Conservation (phyloP, 2,113 vertebrate genomes). For the Varanus komodoensis region DNA sequence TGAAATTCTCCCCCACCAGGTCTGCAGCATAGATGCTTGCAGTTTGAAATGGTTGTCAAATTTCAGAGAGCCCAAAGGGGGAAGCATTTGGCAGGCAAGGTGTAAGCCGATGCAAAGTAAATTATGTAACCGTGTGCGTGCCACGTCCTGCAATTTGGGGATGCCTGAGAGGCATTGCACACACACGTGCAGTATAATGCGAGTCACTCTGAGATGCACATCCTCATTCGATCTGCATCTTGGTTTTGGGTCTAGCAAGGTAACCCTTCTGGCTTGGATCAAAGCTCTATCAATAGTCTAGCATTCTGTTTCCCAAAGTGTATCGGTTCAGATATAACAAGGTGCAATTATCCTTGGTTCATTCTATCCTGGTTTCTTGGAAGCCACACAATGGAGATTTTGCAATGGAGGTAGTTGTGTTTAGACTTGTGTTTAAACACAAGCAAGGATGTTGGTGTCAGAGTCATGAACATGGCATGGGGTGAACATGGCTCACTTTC, state of each 20-base stretch:
- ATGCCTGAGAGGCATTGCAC: background rate
- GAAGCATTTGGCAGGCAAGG: slow-evolving; percentile 37
- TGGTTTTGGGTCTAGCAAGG: too few species aligned
- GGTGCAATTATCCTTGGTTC: background rate
- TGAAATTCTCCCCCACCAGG: slow-evolving; percentile 1
- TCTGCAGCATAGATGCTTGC: slow-evolving; percentile 46
- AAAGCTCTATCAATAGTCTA: background rate
- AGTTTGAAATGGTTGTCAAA: slow-evolving; percentile 49
- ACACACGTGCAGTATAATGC: background rate
- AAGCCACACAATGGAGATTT: background rate
- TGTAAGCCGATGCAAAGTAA: background rate
- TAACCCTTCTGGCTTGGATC: background rate
- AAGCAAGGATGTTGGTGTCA: background rate
- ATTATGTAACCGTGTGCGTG: background rate
- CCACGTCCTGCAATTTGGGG: background rate
- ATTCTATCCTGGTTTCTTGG: background rate
- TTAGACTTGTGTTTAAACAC: too few species aligned
- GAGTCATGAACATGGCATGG: background rate
- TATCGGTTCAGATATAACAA: background rate
- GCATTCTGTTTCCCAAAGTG: background rate
- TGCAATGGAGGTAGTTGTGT: background rate
- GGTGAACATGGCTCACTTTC: background rate
- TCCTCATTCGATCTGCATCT: background rate
- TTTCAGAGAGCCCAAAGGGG: slow-evolving; percentile 35
- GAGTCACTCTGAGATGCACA: background rate